Conservation (phyloP, 2,888 invertebrate genomes). For the Anaspis maculata region DNA sequence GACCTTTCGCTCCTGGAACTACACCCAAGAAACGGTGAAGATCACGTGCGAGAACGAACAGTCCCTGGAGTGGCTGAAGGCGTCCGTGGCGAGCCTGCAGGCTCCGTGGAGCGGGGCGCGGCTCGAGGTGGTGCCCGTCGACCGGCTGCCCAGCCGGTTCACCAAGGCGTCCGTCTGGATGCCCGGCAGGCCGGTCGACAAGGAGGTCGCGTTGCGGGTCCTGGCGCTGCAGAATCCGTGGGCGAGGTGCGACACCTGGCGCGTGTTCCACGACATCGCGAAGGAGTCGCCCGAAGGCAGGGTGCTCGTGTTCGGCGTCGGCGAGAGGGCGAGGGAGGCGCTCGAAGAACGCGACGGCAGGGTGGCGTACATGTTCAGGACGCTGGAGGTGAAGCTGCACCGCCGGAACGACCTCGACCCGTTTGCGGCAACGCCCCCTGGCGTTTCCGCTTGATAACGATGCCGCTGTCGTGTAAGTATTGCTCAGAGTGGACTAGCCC, state of each 20-base stretch:
- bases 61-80: conserved; percentile 1
- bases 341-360: conserved; percentile 1
- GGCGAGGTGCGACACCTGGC: background rate
- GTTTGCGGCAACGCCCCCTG: too few relatives aligned
- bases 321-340: background rate
- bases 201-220: background rate
- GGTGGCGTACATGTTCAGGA: background rate
- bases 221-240: background rate
- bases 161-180: conserved; percentile 2
- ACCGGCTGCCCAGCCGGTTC: conserved; percentile 1
- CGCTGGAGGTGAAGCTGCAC: background rate
- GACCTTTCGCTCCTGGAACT: background rate
- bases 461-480: too few relatives aligned
- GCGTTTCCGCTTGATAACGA: too few relatives aligned
- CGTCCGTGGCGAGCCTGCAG: too few relatives aligned
- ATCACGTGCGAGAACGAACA: background rate
- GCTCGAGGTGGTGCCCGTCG: background rate
- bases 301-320: conserved; percentile 1
- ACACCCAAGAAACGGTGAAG: background rate
- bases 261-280: background rate
- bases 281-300: background rate
- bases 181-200: background rate
- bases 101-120: too few relatives aligned
- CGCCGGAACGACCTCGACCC: too few relatives aligned
- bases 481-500: too few relatives aligned